Base-by-base conservation (phyloP, 2,888 invertebrate species). In the Apoda limacodes region DNA sequence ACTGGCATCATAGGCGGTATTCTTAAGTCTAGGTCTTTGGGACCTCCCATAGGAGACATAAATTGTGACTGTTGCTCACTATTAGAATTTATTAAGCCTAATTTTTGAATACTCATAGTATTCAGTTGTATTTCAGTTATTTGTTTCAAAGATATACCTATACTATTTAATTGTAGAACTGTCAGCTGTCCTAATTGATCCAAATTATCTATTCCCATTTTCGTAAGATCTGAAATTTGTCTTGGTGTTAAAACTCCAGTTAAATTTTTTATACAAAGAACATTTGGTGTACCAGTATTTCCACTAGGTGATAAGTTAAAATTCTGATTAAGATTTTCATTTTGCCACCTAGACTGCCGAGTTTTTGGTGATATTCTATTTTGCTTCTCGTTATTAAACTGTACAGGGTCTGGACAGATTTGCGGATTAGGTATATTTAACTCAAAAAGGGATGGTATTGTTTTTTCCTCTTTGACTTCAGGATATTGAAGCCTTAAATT, bases 51-150 rank as follows among this genome's bases (percentile, higher is more conserved):
- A 35, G 59, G 39, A 36, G 43, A 45, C 35, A 56, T 27, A 48
- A 60, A 64, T 33, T 55, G 50, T 3, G 55, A 37, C 31, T 49
- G 47, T 43, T 60, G 58, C 13, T 52, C 51, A 46, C 55, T 52
- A 39, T 59, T 56, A 11, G 56, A 31, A 44, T 60, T 76, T 36
- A 81, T 80, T 35, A 82, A 62, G 30, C 83, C 83, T 47, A 82
- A 55, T 47, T 83, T 83, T 51, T 82, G 82, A 51, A 84, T 84
- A 45, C 76, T 83, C 65, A 83, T 76, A 5, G 85, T 84, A 57
- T 83, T 86, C 32, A 84, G 57, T 50, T 86, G 86, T 42, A 86
- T 84, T 53, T 85, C 85, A 17, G 82, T 82, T 28, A 86, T 84
- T 60, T 86, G 85, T 46, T 74, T 71, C 32, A 85, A 59, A 3